These are phyloP conservation scores for Xiphophorus couchianus DNA, from an alignment of 2,113 vertebrate species.

Conservation along the genomic window DNA sequence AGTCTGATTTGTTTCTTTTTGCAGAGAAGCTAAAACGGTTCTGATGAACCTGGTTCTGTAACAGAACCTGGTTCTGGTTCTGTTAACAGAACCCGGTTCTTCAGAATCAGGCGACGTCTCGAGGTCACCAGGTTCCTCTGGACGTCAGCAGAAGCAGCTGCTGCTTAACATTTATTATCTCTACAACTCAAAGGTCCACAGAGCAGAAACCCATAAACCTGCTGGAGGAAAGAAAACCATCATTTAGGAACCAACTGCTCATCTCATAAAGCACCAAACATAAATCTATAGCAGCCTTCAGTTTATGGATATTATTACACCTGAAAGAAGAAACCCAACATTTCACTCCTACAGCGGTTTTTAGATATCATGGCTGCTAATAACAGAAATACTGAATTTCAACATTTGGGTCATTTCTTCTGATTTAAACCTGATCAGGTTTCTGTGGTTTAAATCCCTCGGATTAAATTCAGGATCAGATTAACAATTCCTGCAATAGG, in stretches of 20 bases:
- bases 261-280: not conserved
- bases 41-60: no score
- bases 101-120: no score
- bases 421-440: not conserved
- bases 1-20: not conserved
- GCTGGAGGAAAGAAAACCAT: not conserved
- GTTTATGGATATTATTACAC: not conserved
- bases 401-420: no score
- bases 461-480: no score
- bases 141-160: not conserved
- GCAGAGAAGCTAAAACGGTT: no score
- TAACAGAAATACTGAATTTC: not conserved
- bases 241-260: no score
- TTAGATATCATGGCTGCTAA: not conserved
- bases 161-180: not conserved
- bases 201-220: not conserved
- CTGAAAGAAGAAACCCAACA: not conserved
- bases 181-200: not conserved
- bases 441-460: not conserved
- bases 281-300: not conserved
- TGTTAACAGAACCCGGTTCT: no score
- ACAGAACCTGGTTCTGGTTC: no score
- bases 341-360: not conserved
- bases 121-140: no score
- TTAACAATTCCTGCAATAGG: no score